Evolutionary conservation across 2,888 invertebrate genomes (phyloP), one percentile per base, ranked within the genome.

Genomic region (Andrena marginata): DNA sequence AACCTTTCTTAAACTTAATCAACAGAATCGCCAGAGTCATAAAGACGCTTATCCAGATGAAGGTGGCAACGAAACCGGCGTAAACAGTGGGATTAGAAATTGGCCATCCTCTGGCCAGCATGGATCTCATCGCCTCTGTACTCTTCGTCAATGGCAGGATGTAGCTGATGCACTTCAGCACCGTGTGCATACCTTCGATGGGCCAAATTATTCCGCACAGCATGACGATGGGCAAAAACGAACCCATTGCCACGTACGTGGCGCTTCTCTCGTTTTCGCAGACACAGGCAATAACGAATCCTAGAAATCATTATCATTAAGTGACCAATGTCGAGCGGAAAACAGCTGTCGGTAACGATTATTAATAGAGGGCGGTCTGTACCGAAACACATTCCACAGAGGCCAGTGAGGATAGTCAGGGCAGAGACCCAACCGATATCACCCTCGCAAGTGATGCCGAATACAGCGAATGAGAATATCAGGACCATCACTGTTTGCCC

Each of bases 331-430:
- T 60, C 20, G 10, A 49, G 13, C 7, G 13, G 54, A 10, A 35
- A 33, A 33, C 20, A 31, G 6, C 60, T 69, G 20, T 31, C 4
- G 10, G 23, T 26, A 23, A 26, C 0, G 3, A 26, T 23, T 23
- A 56, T 26, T 4, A 56, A 42, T 16, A 0, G 4, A 56, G 35
- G 16, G 16, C n/a, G 16, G 16, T 31, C 26, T 95, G 95, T 95
- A 97, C 97, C 98, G 90, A 98, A 98, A 77, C 97, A 97, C 99
- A 99, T 99, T 91, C 99, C 99, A 92, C 98, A 98, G 26, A 98
- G 94, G 16, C 99, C 99, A 74, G 97, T 97, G 51, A 98, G 95
- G 0, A 98, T 93, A 0, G 97, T 97, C 10, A 99, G 94, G 0
- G 96, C 86, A n/a, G 96, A 95, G 8, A 98, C 97, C 95, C 97